These are phyloP conservation scores for Gymnoscopelus braueri DNA, from an alignment of 2,797 vertebrate species.

Conservation along the genomic window DNA sequence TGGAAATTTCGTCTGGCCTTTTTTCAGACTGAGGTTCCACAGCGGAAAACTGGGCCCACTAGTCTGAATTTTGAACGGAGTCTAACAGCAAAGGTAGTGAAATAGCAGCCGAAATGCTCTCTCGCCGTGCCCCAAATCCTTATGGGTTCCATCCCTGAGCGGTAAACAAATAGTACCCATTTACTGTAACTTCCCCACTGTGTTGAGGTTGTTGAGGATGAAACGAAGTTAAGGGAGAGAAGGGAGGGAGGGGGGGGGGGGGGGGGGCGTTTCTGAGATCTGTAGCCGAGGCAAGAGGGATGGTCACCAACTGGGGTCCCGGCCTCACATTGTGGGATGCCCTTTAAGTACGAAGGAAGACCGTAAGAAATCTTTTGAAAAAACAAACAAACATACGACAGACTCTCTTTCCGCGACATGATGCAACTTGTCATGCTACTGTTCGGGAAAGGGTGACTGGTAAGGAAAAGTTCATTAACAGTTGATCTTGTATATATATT, in stretches of 20 bases:
- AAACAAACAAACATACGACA: constrained; percentile 64
- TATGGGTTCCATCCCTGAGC: constrained; percentile 66
- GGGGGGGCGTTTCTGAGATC: constrained; percentile 12
- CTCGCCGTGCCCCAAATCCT: constrained; percentile 42
- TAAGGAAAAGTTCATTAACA: constrained; percentile 66
- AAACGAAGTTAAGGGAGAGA: constrained; percentile 11
- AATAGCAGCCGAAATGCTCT: constrained; percentile 35
- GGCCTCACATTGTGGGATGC: constrained; percentile 80
- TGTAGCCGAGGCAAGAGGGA: constrained; percentile 62
- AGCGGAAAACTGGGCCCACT: constrained; percentile 29
- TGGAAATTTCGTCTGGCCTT: constrained; percentile 54
- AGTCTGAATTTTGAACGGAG: constrained; percentile 26
- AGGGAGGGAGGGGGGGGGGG: neutral
- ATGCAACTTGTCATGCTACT: constrained; percentile 81
- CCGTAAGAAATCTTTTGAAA: constrained; percentile 59
- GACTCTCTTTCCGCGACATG: constrained; percentile 70
- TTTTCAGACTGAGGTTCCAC: constrained; percentile 34
- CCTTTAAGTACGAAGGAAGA: constrained; percentile 79
- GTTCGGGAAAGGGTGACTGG: constrained; percentile 76
- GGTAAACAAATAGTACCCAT: constrained; percentile 40
- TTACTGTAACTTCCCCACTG: constrained; percentile 23
- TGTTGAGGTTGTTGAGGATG: constrained; percentile 24
- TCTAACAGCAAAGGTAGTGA: constrained; percentile 16
- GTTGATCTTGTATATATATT: constrained; percentile 68
- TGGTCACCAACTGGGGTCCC: constrained; percentile 64